Evolutionary conservation across 2,113 vertebrate genomes (phyloP).

Genomic region (Cairina moschata): DNA sequence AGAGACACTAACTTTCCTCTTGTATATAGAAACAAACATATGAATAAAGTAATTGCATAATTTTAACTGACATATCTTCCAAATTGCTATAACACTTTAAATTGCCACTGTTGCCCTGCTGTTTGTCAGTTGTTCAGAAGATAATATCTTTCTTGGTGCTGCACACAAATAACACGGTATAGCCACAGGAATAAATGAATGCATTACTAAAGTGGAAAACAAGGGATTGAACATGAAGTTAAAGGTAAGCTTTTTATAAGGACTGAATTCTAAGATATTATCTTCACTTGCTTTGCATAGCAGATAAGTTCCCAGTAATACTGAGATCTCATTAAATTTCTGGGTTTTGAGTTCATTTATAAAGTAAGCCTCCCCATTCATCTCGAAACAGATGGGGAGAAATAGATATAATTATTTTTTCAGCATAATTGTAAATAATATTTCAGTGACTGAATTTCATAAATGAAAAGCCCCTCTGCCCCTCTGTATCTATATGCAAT

Average conservation of each 20-base stretch:
- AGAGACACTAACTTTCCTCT: not conserved
- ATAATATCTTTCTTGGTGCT: not conserved
- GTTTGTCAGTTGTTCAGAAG: not conserved
- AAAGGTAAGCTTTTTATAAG: not conserved
- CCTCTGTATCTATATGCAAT: not conserved
- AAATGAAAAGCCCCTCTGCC: not conserved
- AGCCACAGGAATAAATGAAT: not conserved
- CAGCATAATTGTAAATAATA: not conserved
- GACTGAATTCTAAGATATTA: not conserved
- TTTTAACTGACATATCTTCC: not conserved
- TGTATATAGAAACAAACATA: not conserved
- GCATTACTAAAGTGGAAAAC: not conserved
- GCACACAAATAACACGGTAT: accelerated
- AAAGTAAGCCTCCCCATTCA: not conserved
- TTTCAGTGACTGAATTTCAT: not conserved
- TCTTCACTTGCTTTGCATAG: not conserved
- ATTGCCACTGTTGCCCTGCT: not conserved
- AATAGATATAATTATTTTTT: too few relatives aligned
- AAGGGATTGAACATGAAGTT: not conserved
- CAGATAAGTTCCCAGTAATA: not conserved
- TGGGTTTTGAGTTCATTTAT: not conserved
- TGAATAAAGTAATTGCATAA: not conserved
- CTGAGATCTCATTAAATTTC: not conserved
- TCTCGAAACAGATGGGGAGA: not conserved
- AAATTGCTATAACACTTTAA: not conserved